Conservation (phyloP, 2,113 vertebrate genomes). For the Ceratotherium simum region DNA sequence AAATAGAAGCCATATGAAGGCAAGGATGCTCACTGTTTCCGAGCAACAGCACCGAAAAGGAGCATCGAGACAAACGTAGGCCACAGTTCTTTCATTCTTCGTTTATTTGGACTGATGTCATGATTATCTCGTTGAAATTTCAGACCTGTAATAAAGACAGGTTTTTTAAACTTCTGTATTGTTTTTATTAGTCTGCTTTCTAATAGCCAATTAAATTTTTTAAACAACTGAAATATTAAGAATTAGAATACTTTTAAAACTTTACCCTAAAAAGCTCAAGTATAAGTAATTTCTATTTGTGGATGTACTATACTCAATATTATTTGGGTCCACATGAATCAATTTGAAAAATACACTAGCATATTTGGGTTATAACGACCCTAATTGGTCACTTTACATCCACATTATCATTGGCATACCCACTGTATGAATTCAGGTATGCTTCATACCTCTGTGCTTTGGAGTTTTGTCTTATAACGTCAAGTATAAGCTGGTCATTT, state of each 20-base stretch:
- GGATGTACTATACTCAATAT: background rate
- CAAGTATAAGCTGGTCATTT: background rate
- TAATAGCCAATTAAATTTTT: background rate
- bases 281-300: background rate
- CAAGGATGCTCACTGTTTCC: too few species aligned
- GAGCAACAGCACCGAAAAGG: too few species aligned
- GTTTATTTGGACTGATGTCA: background rate
- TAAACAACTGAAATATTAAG: background rate
- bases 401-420: too few species aligned
- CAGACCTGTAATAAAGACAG: background rate
- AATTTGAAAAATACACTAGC: too few species aligned
- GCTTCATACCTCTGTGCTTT: background rate
- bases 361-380: too few species aligned
- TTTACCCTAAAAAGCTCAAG: background rate
- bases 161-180: background rate
- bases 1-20: accelerated
- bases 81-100: too few species aligned
- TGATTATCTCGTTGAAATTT: background rate
- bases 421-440: background rate
- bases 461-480: background rate
- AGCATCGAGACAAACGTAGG: accelerated
- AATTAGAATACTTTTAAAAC: background rate
- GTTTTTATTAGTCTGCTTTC: background rate
- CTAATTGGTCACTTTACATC: background rate
- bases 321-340: background rate